Conservation (phyloP, 2,888 invertebrate genomes). For the Agrilus cyanescens region DNA sequence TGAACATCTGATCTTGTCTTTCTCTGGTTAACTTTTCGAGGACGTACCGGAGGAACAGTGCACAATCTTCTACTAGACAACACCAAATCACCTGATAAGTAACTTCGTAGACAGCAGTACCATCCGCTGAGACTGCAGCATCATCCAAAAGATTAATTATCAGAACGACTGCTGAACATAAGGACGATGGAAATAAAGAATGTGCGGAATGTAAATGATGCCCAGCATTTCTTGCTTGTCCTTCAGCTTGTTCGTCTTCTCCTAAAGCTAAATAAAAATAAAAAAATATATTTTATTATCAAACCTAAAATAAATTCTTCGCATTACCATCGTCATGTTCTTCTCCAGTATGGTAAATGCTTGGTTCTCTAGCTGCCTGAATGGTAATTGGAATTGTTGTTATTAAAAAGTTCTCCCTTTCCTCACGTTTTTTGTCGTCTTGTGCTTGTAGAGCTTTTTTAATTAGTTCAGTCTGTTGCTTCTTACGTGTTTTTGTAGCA, state of each 20-base stretch:
- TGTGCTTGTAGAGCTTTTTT: slow-evolving; percentile 90
- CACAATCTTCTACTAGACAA: slow-evolving; percentile 95
- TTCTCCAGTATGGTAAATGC: slow-evolving; percentile 73
- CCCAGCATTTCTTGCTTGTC: slow-evolving; percentile 58
- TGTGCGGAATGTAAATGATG: slow-evolving; percentile 87
- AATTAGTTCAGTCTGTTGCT: slow-evolving; percentile 97
- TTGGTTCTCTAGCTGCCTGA: slow-evolving; percentile 94
- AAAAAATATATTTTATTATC: not conserved
- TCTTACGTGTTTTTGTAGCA: slow-evolving; percentile 95
- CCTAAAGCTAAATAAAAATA: slow-evolving; percentile 23
- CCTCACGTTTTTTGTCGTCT: slow-evolving; percentile 90
- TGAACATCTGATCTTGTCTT: slow-evolving; percentile 90
- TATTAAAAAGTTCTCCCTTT: slow-evolving; percentile 88
- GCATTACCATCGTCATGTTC: slow-evolving; percentile 70
- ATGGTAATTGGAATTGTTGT: slow-evolving; percentile 91
- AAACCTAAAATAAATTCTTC: too few species aligned
- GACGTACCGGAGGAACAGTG: slow-evolving; percentile 89
- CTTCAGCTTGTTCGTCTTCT: slow-evolving; percentile 46
- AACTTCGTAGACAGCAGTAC: slow-evolving; percentile 92
- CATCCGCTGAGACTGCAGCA: slow-evolving; percentile 87
- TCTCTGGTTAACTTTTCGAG: slow-evolving; percentile 89
- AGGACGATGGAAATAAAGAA: slow-evolving; percentile 89
- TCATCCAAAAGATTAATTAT: slow-evolving; percentile 93
- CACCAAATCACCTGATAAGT: slow-evolving; percentile 97
- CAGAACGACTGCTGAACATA: slow-evolving; percentile 91